Base-by-base conservation (phyloP, 92 coral and sea anemone species). In the Ricordea florida region DNA sequence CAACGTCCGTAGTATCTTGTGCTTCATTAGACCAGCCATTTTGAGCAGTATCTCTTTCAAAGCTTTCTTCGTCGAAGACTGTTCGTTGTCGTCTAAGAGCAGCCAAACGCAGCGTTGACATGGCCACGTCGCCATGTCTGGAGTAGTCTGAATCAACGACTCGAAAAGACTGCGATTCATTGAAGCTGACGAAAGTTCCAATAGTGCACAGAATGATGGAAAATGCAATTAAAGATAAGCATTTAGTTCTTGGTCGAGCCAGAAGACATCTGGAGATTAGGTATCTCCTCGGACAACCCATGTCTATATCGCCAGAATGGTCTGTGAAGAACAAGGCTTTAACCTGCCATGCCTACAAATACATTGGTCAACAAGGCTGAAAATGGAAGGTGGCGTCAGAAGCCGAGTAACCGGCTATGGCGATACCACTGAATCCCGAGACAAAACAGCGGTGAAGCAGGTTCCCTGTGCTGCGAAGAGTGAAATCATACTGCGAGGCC, bases 231-330 rank as follows among this genome's bases (percentile, higher is more conserved):
- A 70, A 37, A 53, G 53, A 53, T 70, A 70, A 38, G 56, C 77
- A 70, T 70, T 69, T 70, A 31, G 52, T 70, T 42, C 55, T 70
- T n/a, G 77, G 48, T 70, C 77, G 51, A 53, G 77, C 77, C 77
- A 53, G 53, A 27, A 70, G 24, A 17, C 37, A 70, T 53, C 77
- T 70, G 17, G 59, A 70, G 29, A 70, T 53, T 52, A 70, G 41
- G 56, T 50, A 40, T 55, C 77, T 70, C 53, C 40, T 70, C 65
- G 65, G 41, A 25, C 36, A 15, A 28, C 64, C 77, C 77, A 53
- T 70, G 77, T 52, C n/a, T n/a, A 70, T 28, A 53, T 53, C 37
- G 37, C 49, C 10, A 41, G 30, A 27, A 25, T 37, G 2, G 15
- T 14, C 22, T 34, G 5, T 26, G 28, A 37, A 32, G 36, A 67